Conservation (phyloP, 2,888 invertebrate species). For the Agonum fuliginosum region DNA sequence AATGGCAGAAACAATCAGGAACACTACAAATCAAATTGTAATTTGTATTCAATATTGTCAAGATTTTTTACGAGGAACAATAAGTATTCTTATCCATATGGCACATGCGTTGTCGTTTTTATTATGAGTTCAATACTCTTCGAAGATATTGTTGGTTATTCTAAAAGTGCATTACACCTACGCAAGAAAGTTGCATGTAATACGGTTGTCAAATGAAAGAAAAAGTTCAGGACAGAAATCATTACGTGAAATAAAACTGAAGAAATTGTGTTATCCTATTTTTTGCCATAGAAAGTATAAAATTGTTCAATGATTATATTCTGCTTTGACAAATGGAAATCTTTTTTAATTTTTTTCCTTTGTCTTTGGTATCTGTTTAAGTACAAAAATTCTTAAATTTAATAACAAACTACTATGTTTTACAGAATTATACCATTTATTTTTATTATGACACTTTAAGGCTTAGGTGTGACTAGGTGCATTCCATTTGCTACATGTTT, state of each 20-base stretch:
- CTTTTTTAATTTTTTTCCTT: no score
- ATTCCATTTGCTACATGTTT: no score
- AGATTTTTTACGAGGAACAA: conserved; percentile 20
- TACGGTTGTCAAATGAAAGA: background rate
- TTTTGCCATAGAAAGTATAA: no score
- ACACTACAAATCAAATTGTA: conserved; percentile 16
- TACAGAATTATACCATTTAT: no score
- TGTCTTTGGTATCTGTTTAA: no score
- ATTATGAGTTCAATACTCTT: conserved; percentile 16
- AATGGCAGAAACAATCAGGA: conserved; percentile 39
- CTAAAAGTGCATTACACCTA: background rate
- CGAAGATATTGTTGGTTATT: background rate
- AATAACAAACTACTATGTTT: no score
- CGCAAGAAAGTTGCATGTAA: background rate
- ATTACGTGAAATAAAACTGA: conserved; percentile 6
- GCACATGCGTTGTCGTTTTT: conserved; percentile 8
- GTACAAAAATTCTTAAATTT: no score
- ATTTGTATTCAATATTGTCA: conserved; percentile 38
- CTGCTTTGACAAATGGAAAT: no score
- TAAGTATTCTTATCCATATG: conserved; percentile 30
- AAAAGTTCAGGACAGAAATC: conserved; percentile 2
- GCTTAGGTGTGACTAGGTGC: no score
- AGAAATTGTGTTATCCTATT: background rate
- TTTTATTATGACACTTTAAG: no score
- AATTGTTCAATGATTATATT: no score